Base-by-base conservation (phyloP, 92 coral and sea anemone species). In the Porites rus region DNA sequence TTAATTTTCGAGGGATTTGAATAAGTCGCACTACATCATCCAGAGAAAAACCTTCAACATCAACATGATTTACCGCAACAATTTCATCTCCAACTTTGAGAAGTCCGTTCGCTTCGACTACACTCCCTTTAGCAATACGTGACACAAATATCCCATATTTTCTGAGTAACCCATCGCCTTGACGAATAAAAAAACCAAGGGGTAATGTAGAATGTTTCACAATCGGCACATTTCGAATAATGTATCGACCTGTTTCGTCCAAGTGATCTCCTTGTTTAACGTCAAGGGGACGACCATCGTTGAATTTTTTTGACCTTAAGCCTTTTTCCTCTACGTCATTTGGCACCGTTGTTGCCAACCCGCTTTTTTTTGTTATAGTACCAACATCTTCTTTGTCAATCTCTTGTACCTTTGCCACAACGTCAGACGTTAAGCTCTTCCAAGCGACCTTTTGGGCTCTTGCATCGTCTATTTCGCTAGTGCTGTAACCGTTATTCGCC, bases 21-120 rank as follows among this genome's bases (percentile, higher is more conserved):
- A 97, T 97, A 90, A 97, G 89, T 46, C 94, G 93, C 38, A 97
- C 99, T 14, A 97, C 96, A 84, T 97, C 98, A 56, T 89, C 88
- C 21, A 97, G 75, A 21, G 70, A 76, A 59, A 90, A 97, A 12
- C 97, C 99, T 5, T 87, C 82, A 20, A 97, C 92, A 31, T 88
- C 85, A 67, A 93, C 98, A 4, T 87, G 64, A 79, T 97, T 97
- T 31, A 97, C 92, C 71, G 93, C 86, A 65, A 95, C 73, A 68
- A 97, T 95, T 78, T 97, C 99, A 71, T 97, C 99, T 64, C 99
- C 99, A 61, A 90, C 92, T 56, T 68, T 84, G 51, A 97, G 92
- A 21, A 93, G 75, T 22, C 92, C 96, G 62, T 91, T 86, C 19
- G 88, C 64, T 22, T 95, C 97, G 18, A 93, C 97, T 10, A 97